phyloP scores from a whole-genome alignment of 2,888 invertebrate genomes.

The Cephus rjabovi region DNA sequence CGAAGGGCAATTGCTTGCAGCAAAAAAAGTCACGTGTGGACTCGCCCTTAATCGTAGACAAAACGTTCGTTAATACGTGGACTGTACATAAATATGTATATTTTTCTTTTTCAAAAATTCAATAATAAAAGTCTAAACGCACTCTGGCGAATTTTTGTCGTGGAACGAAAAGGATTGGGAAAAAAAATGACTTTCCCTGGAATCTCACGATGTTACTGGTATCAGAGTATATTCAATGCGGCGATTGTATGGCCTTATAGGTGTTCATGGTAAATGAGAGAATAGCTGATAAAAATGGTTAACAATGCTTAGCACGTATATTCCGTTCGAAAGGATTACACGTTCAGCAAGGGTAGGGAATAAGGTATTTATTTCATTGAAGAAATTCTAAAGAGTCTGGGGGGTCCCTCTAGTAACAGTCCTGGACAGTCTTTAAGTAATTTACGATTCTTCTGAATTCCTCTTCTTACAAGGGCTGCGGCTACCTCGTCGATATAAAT shows the following conservation, averaged over 20 bases:
- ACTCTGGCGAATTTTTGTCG: not conserved
- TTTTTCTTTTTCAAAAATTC: not conserved
- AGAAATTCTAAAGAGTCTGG: not conserved
- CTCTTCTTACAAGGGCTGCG: slow-evolving; percentile 13
- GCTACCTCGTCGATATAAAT: not conserved
- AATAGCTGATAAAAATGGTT: not conserved
- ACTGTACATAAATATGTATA: no score
- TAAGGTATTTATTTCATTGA: not conserved
- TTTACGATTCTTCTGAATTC: slow-evolving; percentile 44
- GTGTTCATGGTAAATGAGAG: not conserved
- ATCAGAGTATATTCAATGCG: not conserved
- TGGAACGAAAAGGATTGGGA: not conserved
- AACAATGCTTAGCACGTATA: not conserved
- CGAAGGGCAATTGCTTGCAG: slow-evolving; percentile 31
- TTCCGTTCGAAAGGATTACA: not conserved
- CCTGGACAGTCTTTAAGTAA: slow-evolving; percentile 38
- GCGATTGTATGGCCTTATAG: not conserved
- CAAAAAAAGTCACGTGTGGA: slow-evolving; percentile 26
- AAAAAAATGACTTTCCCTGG: not conserved
- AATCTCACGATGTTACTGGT: not conserved
- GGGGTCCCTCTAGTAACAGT: not conserved
- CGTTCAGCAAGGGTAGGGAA: not conserved
- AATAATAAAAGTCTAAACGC: not conserved
- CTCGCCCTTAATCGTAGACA: not conserved
- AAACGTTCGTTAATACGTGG: not conserved